These are phyloP conservation scores for Xestia ashworthii DNA, from an alignment of 2,888 invertebrate species.

Conservation along the genomic window DNA sequence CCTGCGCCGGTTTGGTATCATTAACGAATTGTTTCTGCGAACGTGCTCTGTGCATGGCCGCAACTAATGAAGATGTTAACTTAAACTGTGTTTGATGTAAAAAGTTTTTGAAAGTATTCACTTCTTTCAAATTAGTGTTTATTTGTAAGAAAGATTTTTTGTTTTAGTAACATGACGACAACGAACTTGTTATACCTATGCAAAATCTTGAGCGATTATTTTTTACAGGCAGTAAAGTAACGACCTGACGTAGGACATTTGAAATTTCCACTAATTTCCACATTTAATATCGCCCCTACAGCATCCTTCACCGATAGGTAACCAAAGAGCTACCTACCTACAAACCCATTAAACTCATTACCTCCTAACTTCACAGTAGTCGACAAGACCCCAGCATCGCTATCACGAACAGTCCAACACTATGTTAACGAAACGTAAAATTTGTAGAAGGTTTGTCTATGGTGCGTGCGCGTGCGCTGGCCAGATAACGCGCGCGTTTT, in stretches of 20 bases:
- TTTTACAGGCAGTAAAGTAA: background rate
- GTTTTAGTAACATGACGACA: background rate
- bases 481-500: conserved; percentile 67
- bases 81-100: conserved; percentile 37
- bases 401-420: conserved; percentile 56
- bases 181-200: background rate
- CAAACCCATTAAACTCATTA: background rate
- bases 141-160: background rate
- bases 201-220: background rate
- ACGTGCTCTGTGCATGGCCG: conserved; percentile 39
- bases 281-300: too few species aligned
- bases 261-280: background rate
- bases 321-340: background rate
- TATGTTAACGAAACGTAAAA: conserved; percentile 63
- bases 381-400: conserved; percentile 28
- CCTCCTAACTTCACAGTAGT: conserved; percentile 33
- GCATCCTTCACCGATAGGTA: background rate
- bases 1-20: conserved; percentile 68
- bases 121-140: conserved; percentile 27
- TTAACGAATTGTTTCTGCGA: conserved; percentile 70
- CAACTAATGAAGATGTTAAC: conserved; percentile 47
- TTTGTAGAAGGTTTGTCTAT: conserved; percentile 63
- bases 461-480: conserved; percentile 60
- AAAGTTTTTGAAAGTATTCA: conserved; percentile 20
- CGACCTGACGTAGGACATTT: background rate